Conservation (phyloP, 1,140 invertebrate species). For the Drosophila sturtevanti region DNA sequence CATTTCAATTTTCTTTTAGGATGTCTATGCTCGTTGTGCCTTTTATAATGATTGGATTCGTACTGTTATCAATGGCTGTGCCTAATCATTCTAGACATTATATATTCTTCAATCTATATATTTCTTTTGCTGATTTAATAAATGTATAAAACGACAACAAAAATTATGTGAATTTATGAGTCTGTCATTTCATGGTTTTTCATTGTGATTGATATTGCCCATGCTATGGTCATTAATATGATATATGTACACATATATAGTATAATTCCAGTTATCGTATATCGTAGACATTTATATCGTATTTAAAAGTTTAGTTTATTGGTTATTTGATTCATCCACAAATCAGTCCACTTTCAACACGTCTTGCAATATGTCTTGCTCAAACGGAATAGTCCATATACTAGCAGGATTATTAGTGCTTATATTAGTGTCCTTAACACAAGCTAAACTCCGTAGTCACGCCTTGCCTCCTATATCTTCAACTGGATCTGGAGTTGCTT, state of each 20-base stretch:
- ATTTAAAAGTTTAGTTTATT: slow-evolving; percentile 34
- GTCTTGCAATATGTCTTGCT: slow-evolving; percentile 51
- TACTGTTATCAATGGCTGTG: slow-evolving; percentile 63
- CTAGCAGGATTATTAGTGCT: slow-evolving; percentile 15
- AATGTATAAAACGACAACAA: slow-evolving; percentile 5
- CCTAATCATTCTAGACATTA: slow-evolving; percentile 36
- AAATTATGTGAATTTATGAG: slow-evolving; percentile 47
- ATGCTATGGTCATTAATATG: slow-evolving; percentile 63
- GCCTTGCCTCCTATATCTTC: not conserved
- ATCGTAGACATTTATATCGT: slow-evolving; percentile 21
- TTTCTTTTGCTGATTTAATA: slow-evolving; percentile 39
- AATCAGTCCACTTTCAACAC: slow-evolving; percentile 57
- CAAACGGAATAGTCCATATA: slow-evolving; percentile 27
- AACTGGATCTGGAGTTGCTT: not conserved
- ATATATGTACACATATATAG: not conserved
- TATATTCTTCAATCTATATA: slow-evolving; percentile 26
- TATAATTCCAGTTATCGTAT: slow-evolving; percentile 33
- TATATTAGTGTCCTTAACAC: slow-evolving; percentile 29
- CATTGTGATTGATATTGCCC: slow-evolving; percentile 43
- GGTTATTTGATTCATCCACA: not conserved
- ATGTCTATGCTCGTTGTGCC: slow-evolving; percentile 83
- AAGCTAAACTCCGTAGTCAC: slow-evolving; percentile 23
- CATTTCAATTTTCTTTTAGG: slow-evolving; percentile 43
- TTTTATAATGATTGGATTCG: slow-evolving; percentile 82
- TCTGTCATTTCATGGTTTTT: slow-evolving; percentile 33